These are phyloP conservation scores for Eulemur mongoz DNA, from an alignment of 2,797 vertebrate species.

Conservation along the genomic window DNA sequence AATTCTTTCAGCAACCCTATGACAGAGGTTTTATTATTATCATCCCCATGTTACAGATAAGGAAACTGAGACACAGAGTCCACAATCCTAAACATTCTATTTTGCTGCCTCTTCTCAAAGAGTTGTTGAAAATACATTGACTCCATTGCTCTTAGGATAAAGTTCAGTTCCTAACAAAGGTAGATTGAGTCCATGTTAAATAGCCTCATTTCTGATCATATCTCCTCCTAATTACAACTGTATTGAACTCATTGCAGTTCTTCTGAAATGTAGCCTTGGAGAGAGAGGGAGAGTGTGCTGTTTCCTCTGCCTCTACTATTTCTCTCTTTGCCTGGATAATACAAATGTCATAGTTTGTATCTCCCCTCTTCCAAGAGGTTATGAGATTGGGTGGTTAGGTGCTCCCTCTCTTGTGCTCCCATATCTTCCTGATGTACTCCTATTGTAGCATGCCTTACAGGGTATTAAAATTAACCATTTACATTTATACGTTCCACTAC, in stretches of 20 bases:
- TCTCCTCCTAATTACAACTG: neutral
- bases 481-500: neutral
- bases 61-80: neutral
- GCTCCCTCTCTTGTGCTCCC: neutral
- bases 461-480: neutral
- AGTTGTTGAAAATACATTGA: neutral
- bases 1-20: neutral
- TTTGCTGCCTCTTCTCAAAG: neutral
- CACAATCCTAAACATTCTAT: neutral
- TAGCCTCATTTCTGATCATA: neutral
- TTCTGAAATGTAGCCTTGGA: neutral
- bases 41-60: neutral
- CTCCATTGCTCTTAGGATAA: neutral
- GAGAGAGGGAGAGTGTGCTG: neutral
- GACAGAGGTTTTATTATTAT: neutral
- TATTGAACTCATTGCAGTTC: neutral
- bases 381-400: neutral
- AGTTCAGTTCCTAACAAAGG: neutral
- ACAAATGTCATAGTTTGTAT: neutral
- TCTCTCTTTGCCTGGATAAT: neutral
- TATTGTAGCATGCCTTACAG: neutral
- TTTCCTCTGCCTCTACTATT: neutral
- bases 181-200: too few relatives aligned
- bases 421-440: neutral
- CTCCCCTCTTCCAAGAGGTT: neutral